These are phyloP conservation scores for Hydrolagus affinis DNA, from an alignment of 2,113 vertebrate species.

Conservation along the genomic window DNA sequence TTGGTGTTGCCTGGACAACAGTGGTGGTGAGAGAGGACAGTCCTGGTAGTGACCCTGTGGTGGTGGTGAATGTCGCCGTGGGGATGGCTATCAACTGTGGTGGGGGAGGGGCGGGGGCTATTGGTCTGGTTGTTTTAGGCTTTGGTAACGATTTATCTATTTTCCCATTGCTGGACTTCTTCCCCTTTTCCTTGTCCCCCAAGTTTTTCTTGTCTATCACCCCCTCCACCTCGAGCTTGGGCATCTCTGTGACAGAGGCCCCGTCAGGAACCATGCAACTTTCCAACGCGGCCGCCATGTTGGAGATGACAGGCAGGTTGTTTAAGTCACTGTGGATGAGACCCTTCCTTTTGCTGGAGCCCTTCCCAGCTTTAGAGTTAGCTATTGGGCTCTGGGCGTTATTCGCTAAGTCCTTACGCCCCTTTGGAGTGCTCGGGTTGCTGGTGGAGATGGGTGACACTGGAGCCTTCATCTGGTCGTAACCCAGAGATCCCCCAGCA, in stretches of 20 bases:
- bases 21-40: slow-evolving; percentile 73
- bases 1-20: slow-evolving; percentile 79
- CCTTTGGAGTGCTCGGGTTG: slow-evolving; percentile 75
- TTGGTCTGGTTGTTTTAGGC: slow-evolving; percentile 78
- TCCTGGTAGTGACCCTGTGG: slow-evolving; percentile 64
- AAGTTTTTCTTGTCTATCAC: slow-evolving; percentile 81
- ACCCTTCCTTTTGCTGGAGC: slow-evolving; percentile 79
- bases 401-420: slow-evolving; percentile 72
- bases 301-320: slow-evolving; percentile 88
- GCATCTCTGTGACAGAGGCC: slow-evolving; percentile 78
- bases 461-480: slow-evolving; percentile 68
- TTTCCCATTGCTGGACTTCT: slow-evolving; percentile 77
- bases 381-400: slow-evolving; percentile 63
- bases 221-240: slow-evolving; percentile 90
- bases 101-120: slow-evolving; percentile 81
- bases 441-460: slow-evolving; percentile 67
- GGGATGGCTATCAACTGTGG: slow-evolving; percentile 94
- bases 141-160: slow-evolving; percentile 83
- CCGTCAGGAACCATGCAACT: slow-evolving; percentile 70
- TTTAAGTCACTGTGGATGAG: slow-evolving; percentile 66
- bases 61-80: slow-evolving; percentile 67
- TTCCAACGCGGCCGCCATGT: slow-evolving; percentile 85
- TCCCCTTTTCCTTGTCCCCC: slow-evolving; percentile 66
- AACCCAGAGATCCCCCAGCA: slow-evolving; percentile 32
- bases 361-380: slow-evolving; percentile 74